Evolutionary conservation across 2,113 vertebrate species (phyloP).

Genomic region (Malurus melanocephalus): DNA sequence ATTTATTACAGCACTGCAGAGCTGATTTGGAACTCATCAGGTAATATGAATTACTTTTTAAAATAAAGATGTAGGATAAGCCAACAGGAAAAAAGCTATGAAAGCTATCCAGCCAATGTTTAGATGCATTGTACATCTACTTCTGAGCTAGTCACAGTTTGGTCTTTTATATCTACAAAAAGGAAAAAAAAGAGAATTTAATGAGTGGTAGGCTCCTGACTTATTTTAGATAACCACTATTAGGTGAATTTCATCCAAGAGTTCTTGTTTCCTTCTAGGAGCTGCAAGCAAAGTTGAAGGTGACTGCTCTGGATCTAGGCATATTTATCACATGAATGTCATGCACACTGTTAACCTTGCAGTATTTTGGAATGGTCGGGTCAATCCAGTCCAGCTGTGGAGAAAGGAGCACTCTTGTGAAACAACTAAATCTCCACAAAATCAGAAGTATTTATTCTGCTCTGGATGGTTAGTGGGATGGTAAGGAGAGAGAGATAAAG

Average conservation of each 20-base stretch:
- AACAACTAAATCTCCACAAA: background rate
- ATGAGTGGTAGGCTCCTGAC: background rate
- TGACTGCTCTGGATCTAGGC: background rate
- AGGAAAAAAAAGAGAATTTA: background rate
- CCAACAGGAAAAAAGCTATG: background rate
- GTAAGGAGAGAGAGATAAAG: background rate
- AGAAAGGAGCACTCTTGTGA: background rate
- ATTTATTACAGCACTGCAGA: constrained; percentile 26
- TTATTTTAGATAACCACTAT: background rate
- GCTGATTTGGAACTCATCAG: background rate
- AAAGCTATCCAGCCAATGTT: background rate
- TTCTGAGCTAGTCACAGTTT: background rate
- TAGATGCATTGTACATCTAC: background rate
- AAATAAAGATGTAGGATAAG: background rate
- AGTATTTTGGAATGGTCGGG: background rate
- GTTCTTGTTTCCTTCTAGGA: background rate
- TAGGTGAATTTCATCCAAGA: background rate
- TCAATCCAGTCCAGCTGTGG: background rate
- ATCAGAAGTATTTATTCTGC: background rate
- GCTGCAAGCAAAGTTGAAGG: background rate
- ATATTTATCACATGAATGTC: background rate
- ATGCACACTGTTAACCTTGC: background rate
- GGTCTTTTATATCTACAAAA: background rate
- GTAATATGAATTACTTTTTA: constrained; percentile 30
- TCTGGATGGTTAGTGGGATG: background rate